These are phyloP conservation scores for Margaritifera margaritifera DNA, from an alignment of 2,888 invertebrate species.

Conservation along the genomic window DNA sequence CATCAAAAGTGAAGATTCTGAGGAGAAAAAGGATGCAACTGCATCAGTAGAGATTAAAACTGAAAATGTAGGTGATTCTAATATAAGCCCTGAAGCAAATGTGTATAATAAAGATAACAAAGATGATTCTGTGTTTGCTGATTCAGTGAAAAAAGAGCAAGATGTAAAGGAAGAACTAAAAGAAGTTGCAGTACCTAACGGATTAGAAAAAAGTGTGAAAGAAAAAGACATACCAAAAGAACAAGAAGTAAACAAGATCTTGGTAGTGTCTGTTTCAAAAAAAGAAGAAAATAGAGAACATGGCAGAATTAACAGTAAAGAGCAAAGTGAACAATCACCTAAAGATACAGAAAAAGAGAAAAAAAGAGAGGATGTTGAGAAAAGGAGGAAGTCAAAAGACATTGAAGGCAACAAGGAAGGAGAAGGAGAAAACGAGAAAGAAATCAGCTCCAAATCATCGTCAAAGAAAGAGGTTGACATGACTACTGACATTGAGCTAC, in stretches of 20 bases:
- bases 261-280: too few relatives aligned
- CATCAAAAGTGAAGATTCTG: background rate
- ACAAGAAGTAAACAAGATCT: conserved; percentile 17
- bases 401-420: background rate
- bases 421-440: background rate
- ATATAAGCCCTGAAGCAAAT: too few relatives aligned
- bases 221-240: conserved; percentile 7
- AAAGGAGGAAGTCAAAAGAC: background rate
- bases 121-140: too few relatives aligned
- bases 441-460: background rate
- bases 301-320: background rate
- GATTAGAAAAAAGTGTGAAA: conserved; percentile 8
- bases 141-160: conserved; percentile 1
- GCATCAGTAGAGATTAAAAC: conserved; percentile 3
- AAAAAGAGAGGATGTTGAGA: background rate
- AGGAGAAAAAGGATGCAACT: background rate
- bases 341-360: background rate
- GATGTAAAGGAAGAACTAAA: conserved; percentile 4
- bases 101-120: too few relatives aligned
- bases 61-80: background rate
- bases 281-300: background rate
- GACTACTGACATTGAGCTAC: too few relatives aligned
- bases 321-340: background rate
- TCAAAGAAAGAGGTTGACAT: too few relatives aligned
- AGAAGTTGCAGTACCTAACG: conserved; percentile 6